Conservation (phyloP, 1,140 invertebrate genomes). For the Philaenus spumarius region DNA sequence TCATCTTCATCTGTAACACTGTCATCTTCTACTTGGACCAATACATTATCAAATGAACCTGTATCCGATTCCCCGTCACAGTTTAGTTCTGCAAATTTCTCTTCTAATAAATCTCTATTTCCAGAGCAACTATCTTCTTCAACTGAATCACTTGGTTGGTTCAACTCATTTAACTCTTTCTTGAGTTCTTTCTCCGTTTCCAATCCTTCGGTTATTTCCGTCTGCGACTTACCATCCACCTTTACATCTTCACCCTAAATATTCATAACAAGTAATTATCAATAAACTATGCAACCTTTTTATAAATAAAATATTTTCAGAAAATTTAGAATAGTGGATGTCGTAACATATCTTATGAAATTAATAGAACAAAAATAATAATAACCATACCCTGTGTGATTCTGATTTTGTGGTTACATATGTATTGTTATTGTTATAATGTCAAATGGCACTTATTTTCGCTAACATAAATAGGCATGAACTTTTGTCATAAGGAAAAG, state of each 20-base stretch:
- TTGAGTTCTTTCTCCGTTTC: constrained; percentile 32
- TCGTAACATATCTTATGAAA: no score
- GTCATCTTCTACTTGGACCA: constrained; percentile 33
- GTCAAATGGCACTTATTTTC: no score
- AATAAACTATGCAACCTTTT: no score
- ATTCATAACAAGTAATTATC: no score
- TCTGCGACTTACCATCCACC: constrained; percentile 39
- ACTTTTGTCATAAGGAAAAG: no score
- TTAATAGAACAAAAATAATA: no score
- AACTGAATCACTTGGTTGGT: constrained; percentile 15
- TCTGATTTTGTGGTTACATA: no score
- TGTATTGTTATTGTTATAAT: no score
- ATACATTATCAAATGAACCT: constrained; percentile 38
- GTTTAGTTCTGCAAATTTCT: constrained; percentile 39
- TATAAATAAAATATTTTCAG: no score
- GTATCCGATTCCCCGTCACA: constrained; percentile 36
- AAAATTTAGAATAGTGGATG: no score
- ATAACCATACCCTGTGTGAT: no score
- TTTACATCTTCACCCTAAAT: constrained; percentile 20
- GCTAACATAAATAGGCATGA: no score
- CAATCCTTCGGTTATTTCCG: constrained; percentile 38
- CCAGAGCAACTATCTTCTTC: constrained; percentile 30
- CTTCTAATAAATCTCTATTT: constrained; percentile 32
- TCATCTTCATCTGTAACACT: constrained; percentile 20
- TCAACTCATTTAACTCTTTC: constrained; percentile 16